These are phyloP conservation scores for Venturia canescens DNA, from an alignment of 1,140 invertebrate species.

Conservation along the genomic window DNA sequence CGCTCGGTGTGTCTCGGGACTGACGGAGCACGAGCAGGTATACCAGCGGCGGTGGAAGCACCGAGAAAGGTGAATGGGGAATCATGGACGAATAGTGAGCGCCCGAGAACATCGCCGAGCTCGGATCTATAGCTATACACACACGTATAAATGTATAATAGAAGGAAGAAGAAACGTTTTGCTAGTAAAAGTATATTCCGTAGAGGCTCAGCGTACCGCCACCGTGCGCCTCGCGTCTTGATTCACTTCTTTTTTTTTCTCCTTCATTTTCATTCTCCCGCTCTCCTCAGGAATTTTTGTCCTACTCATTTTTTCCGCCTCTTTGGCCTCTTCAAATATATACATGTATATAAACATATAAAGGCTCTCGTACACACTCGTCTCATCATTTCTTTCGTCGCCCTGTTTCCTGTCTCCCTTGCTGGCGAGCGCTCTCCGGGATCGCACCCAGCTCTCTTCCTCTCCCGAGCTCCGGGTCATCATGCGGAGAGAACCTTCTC, in stretches of 20 bases:
- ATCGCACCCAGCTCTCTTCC: neutral
- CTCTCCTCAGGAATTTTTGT: neutral
- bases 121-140: neutral
- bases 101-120: constrained; percentile 13
- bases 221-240: constrained; percentile 4
- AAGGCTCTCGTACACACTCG: neutral
- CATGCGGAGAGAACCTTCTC: constrained; percentile 21
- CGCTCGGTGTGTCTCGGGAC: neutral
- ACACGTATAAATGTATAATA: neutral
- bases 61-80: constrained; percentile 40
- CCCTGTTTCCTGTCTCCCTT: constrained; percentile 50
- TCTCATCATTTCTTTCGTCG: constrained; percentile 39
- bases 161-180: constrained; percentile 20
- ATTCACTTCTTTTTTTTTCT: constrained; percentile 1
- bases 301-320: neutral
- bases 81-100: neutral
- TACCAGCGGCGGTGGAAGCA: neutral
- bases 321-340: neutral
- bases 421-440: neutral
- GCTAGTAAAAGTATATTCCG: constrained; percentile 3
- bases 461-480: constrained; percentile 6
- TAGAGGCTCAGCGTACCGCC: neutral
- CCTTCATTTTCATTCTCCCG: constrained; percentile 26
- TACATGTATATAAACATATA: neutral
- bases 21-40: neutral